phyloP scores from a whole-genome alignment of 37 sponge, comb jelly and placozoan genomes.

The Petrosia ficiformis region DNA sequence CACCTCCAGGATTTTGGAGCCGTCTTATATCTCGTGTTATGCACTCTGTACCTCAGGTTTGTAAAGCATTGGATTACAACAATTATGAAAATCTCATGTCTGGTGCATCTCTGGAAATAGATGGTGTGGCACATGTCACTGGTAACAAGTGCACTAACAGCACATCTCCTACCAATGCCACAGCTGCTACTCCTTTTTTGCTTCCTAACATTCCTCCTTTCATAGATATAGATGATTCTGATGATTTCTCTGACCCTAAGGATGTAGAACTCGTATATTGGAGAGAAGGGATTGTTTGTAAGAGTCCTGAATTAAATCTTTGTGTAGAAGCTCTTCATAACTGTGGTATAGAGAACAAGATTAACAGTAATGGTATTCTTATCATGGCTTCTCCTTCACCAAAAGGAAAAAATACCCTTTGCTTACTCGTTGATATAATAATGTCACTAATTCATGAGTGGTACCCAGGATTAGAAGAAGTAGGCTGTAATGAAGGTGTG shows the following conservation, averaged over 20 bases:
- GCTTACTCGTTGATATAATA: conserved; percentile 69
- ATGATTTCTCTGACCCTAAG: background rate
- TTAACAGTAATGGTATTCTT: conserved; percentile 59
- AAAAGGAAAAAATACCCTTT: conserved; percentile 62
- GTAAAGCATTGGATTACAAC: conserved; percentile 21
- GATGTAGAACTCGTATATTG: conserved; percentile 56
- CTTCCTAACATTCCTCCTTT: background rate
- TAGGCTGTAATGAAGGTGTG: conserved; percentile 9
- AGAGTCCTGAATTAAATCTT: conserved; percentile 36
- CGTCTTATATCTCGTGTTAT: conserved; percentile 79
- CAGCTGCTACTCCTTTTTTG: background rate
- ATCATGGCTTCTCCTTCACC: conserved; percentile 40
- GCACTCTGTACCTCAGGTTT: conserved; percentile 43
- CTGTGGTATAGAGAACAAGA: background rate
- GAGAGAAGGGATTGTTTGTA: conserved; percentile 59
- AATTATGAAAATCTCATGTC: background rate
- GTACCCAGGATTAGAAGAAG: conserved; percentile 74
- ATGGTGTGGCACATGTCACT: background rate
- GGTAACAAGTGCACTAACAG: background rate
- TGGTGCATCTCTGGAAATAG: background rate
- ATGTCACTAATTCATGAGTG: conserved; percentile 67
- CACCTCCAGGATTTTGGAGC: conserved; percentile 89
- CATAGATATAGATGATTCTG: background rate
- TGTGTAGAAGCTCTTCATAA: conserved; percentile 48
- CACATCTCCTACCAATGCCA: background rate